Percentiles rank a stretch among this genome's conserved stretches.
These are phyloP conservation scores for Tachina grossa DNA, from an alignment of 2,888 invertebrate species.

Conservation along the genomic window DNA sequence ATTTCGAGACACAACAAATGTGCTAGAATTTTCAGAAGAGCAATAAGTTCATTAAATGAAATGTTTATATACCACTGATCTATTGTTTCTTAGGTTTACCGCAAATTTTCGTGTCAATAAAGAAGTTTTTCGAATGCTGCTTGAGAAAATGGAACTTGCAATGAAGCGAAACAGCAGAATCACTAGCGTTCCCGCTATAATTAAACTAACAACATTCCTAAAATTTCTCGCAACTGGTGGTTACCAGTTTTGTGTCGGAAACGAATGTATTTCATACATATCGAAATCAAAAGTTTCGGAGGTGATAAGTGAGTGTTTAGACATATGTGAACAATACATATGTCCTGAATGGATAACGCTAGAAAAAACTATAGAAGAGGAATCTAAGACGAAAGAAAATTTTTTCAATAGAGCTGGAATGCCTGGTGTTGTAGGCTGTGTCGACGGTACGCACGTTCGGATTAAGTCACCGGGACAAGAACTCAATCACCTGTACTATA, in stretches of 20 bases:
- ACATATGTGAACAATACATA: neutral
- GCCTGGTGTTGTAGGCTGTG: conserved; percentile 8
- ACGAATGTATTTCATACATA: conserved; percentile 20
- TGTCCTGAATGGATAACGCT: neutral
- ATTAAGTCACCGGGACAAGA: conserved; percentile 11
- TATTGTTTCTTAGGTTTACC: no score
- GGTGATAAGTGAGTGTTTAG: conserved; percentile 14
- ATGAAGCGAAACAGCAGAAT: neutral
- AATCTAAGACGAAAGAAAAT: neutral
- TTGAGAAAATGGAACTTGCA: conserved; percentile 4
- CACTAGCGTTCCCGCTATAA: conserved; percentile 13
- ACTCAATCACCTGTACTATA: conserved; percentile 9
- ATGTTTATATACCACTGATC: no score
- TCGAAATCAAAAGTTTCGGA: neutral
- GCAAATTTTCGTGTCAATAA: no score
- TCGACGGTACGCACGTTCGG: conserved; percentile 22
- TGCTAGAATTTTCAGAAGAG: no score
- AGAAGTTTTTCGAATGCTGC: conserved; percentile 28
- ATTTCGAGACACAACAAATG: no score
- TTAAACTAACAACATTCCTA: conserved; percentile 7
- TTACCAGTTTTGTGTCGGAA: conserved; percentile 18
- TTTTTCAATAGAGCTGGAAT: neutral
- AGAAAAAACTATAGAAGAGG: neutral
- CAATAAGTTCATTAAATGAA: no score
- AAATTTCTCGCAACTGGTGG: conserved; percentile 3